Conservation (phyloP, 2,888 invertebrate species). For the Tuberolachnus salignus region DNA sequence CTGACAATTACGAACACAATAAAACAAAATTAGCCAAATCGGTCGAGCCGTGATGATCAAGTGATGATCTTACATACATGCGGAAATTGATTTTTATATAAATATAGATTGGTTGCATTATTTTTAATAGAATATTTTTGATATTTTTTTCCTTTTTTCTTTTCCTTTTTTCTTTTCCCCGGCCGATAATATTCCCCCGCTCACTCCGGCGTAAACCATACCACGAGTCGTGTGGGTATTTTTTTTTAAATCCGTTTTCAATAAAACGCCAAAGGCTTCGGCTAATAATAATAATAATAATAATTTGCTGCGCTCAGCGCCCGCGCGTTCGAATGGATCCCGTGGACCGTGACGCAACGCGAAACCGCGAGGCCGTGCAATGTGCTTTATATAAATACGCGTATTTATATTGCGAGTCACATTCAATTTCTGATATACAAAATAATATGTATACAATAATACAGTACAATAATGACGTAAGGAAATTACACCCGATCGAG, state of each 20-base stretch:
- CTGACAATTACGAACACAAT: too few relatives aligned
- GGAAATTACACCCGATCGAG: conserved; percentile 49
- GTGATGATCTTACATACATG: too few relatives aligned
- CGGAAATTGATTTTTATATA: too few relatives aligned
- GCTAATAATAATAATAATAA: conserved; percentile 19
- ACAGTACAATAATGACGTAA: conserved; percentile 5
- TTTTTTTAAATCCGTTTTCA: conserved; percentile 49
- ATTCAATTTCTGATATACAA: conserved; percentile 52
- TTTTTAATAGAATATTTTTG: too few relatives aligned
- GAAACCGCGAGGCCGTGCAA: conserved; percentile 43
- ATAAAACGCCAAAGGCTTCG: conserved; percentile 52
- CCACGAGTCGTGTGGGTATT: conserved; percentile 41
- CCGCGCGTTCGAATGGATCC: conserved; percentile 40
- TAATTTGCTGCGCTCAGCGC: conserved; percentile 37
- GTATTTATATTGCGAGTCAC: background rate
- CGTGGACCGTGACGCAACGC: conserved; percentile 32
- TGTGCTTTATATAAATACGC: too few relatives aligned
- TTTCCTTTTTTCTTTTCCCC: too few relatives aligned
- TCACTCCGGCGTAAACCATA: too few relatives aligned
- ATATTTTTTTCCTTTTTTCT: too few relatives aligned
- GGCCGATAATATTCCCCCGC: too few relatives aligned
- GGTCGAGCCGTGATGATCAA: too few relatives aligned
- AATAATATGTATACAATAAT: conserved; percentile 46
- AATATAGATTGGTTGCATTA: too few relatives aligned
- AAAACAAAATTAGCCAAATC: too few relatives aligned